Conservation (phyloP, 2,888 invertebrate genomes). For the Phyllotreta striolata region DNA sequence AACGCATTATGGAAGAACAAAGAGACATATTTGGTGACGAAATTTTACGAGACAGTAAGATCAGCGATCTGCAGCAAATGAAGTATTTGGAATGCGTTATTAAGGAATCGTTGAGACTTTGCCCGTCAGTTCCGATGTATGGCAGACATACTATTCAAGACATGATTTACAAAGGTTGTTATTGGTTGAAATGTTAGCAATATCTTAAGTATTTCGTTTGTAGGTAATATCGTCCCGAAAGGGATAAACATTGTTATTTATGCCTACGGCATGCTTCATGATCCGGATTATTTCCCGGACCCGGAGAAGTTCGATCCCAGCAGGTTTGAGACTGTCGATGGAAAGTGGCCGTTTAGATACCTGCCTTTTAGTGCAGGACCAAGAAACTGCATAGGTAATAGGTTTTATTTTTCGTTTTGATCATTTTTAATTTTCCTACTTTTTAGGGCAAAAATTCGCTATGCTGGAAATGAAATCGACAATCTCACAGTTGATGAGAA, state of each 20-base stretch:
- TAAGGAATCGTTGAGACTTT: conserved; percentile 53
- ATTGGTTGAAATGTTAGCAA: background rate
- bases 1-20: conserved; percentile 55
- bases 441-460: conserved; percentile 62
- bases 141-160: conserved; percentile 46
- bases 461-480: conserved; percentile 66
- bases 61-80: conserved; percentile 52
- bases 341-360: conserved; percentile 36
- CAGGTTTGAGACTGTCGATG: conserved; percentile 36
- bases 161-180: conserved; percentile 38
- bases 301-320: conserved; percentile 42
- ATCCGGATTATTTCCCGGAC: conserved; percentile 39
- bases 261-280: conserved; percentile 35
- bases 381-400: conserved; percentile 44
- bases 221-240: conserved; percentile 51
- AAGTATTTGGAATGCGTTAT: conserved; percentile 54
- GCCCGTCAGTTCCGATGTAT: conserved; percentile 52
- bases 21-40: conserved; percentile 52
- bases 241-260: conserved; percentile 58
- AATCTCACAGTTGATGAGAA: conserved; percentile 64
- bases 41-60: conserved; percentile 41
- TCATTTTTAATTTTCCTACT: background rate
- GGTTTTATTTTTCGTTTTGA: background rate
- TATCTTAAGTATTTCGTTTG: conserved; percentile 19
- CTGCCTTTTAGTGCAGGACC: conserved; percentile 45